Base-by-base conservation (phyloP, 2,113 vertebrate genomes). In the Vimba vimba region DNA sequence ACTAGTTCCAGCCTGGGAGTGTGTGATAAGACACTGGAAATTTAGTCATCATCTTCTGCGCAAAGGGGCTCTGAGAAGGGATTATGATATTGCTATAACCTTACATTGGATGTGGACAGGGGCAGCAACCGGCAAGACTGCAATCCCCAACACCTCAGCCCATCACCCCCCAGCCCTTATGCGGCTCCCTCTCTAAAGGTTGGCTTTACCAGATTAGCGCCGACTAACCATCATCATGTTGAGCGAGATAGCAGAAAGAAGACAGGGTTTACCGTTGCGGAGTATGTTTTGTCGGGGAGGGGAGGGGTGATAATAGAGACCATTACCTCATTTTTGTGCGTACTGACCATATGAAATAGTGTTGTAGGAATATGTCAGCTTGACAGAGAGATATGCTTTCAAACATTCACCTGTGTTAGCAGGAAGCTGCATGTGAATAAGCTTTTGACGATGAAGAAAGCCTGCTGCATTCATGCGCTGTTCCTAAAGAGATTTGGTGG, bases 1-100 rank as follows among this genome's bases (percentile, higher is more conserved):
- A 96, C 96, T 95, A 95, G 95, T 96, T 96, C 95, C 95, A 97
- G 97, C 94, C 97, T 99, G 97, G 94, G 95, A 97, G 95, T 94
- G 95, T 97, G 97, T 96, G 97, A 99, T 99, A 98, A 98, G 97
- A 97, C 97, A 97, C 95, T 97, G 96, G 96, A 96, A 97, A 97
- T 97, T 96, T 97, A 98, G 96, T 97, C 96, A 96, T 98, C 97
- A 97, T 95, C 95, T 96, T 95, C 92, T 84, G 93, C 92, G 95
- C 89, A 94, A 96, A 96, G 94, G 93, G 95, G 96, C 96, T 97
- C 95, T 96, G 95, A 92, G 95, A 94, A 95, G 95, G 96, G 97
- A 98, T 98, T 98, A 97, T 94, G 96, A 95, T 96, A 95, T 96
- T 96, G 95, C 94, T 96, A 96, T 96, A 97, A 97, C 96, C 96